Conservation (phyloP, 1,140 invertebrate species). For the Andrena cerasifolii region DNA sequence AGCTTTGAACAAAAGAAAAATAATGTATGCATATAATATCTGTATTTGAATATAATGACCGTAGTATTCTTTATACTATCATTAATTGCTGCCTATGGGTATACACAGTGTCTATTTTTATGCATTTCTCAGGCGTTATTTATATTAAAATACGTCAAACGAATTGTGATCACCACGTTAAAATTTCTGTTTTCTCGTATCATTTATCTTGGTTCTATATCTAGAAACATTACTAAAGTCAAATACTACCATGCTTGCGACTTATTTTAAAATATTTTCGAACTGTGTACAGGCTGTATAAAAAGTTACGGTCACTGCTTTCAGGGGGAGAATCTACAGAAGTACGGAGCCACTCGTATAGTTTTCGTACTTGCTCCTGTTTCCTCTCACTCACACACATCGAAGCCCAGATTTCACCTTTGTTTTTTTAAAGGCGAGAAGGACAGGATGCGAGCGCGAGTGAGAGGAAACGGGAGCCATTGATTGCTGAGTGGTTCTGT, state of each 20-base stretch:
- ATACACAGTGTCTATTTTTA: neutral
- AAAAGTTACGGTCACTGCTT: too few relatives aligned
- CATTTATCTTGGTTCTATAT: slow-evolving; percentile 12
- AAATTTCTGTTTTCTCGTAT: slow-evolving; percentile 3
- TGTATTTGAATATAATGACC: slow-evolving; percentile 11
- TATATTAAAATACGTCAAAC: neutral
- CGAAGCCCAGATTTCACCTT: too few relatives aligned
- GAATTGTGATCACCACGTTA: neutral
- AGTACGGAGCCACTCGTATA: too few relatives aligned
- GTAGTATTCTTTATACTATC: slow-evolving; percentile 3
- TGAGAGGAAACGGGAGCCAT: too few relatives aligned
- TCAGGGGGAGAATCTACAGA: too few relatives aligned
- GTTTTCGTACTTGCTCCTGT: too few relatives aligned
- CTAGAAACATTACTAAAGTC: neutral
- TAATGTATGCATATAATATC: slow-evolving; percentile 13
- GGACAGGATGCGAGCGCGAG: too few relatives aligned
- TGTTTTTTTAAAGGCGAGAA: too few relatives aligned
- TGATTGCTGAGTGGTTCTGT: too few relatives aligned
- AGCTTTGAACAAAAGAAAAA: slow-evolving; percentile 8
- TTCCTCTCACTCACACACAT: too few relatives aligned
- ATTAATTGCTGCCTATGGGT: neutral
- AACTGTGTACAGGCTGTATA: too few relatives aligned
- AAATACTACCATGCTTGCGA: neutral
- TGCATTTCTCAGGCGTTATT: neutral
- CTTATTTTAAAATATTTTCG: neutral